Evolutionary conservation across 2,888 invertebrate species (phyloP), one percentile per base, ranked within the genome.

Genomic region (Eupithecia centaureata): DNA sequence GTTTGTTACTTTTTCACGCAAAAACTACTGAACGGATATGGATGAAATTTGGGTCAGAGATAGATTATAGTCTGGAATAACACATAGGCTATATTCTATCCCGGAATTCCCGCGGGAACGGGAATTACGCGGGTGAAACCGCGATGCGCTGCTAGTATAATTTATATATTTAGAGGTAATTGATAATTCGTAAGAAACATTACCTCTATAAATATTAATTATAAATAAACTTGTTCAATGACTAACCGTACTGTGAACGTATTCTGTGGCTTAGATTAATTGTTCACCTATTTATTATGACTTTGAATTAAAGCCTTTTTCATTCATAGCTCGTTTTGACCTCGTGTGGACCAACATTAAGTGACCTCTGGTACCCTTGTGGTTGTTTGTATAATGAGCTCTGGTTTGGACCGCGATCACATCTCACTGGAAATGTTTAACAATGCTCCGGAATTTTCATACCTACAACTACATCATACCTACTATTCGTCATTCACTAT

Each of bases 331-430:
- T 22, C 12, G 12, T 47, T 42, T 15, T 47, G 47, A 47, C 47
- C 47, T 47, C 18, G 2, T 10, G 18, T 47, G n/a, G n/a, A 18
- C 47, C 10, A 47, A 47, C 22, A 5, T 22, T 27, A 5, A 13
- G 13, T 51, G 25, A 51, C 51, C 51, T 51, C 51, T 25, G 15
- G 52, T 52, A 52, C 52, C 51, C 52, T 27, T 52, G 52, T 5
- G 5, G 25, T 27, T 10, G 5, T 52, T 51, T 51, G 12, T 51
- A 12, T 52, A 13, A 27, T 27, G 5, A 5, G 52, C 18, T 42
- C 42, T 42, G 18, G 8, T 47, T 47, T 47, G 47, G 22, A 22
- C 47, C 2, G 47, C 10, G 12, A 22, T 22, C 3, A 12, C 22
- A 4, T 22, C 22, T 47, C 18, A 10, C 47, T 47, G 18, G 18